These are phyloP conservation scores for Bugulina stolonifera DNA, from an alignment of 2,888 invertebrate species.

Conservation along the genomic window DNA sequence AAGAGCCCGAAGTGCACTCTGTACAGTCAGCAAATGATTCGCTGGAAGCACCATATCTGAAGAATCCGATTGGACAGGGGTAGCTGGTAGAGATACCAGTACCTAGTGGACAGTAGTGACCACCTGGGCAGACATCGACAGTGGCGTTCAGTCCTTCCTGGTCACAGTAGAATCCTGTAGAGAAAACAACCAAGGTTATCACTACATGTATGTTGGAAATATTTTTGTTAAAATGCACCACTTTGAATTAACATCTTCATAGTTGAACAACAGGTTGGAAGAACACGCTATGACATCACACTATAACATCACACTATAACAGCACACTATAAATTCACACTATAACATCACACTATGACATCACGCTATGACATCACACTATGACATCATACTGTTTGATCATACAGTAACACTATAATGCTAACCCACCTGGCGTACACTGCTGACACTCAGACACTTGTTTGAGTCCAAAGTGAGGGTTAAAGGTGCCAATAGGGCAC, in stretches of 20 bases:
- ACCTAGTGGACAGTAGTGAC: conserved; percentile 48
- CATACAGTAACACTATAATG: background rate
- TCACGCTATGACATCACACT: too few relatives aligned
- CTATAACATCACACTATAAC: too few relatives aligned
- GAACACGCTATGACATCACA: too few relatives aligned
- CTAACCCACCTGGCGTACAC: conserved; percentile 37
- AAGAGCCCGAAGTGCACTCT: conserved; percentile 47
- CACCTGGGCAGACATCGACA: conserved; percentile 43
- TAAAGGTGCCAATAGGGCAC: conserved; percentile 48
- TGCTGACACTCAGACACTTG: conserved; percentile 43
- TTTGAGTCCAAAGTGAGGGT: conserved; percentile 37
- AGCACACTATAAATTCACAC: too few relatives aligned
- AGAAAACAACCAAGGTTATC: background rate
- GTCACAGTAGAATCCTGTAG: conserved; percentile 42
- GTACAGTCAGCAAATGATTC: conserved; percentile 49
- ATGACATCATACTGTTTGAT: too few relatives aligned
- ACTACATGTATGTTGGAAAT: too few relatives aligned
- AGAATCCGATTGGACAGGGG: conserved; percentile 49
- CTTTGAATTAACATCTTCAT: too few relatives aligned
- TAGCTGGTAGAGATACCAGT: conserved; percentile 37
- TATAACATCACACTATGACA: too few relatives aligned
- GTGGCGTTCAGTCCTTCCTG: conserved; percentile 38
- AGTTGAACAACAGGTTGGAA: too few relatives aligned
- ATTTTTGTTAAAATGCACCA: too few relatives aligned
- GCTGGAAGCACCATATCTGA: conserved; percentile 45